Conservation (phyloP, 2,113 vertebrate genomes). For the Sminthopsis crassicaudata region DNA sequence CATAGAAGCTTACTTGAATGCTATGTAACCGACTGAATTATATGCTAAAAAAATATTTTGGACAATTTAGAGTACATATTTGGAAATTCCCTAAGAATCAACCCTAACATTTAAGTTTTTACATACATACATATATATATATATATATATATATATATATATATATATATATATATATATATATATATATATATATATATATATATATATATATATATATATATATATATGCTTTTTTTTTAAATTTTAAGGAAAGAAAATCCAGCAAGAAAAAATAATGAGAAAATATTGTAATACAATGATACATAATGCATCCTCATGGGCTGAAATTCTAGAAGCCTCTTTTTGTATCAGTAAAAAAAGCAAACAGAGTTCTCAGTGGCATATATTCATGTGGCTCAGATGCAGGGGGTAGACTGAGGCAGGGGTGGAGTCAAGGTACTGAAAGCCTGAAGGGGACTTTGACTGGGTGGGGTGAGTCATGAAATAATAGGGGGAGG, state of each 20-base stretch:
- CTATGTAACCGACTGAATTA: neutral
- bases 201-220: too few species aligned
- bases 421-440: too few species aligned
- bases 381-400: too few species aligned
- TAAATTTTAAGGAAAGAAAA: neutral
- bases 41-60: neutral
- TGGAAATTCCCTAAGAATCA: neutral
- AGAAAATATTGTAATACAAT: neutral
- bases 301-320: neutral
- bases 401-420: too few species aligned
- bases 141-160: too few species aligned
- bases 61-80: neutral
- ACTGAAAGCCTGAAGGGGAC: too few species aligned
- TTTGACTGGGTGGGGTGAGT: too few species aligned
- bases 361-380: too few species aligned
- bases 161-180: too few species aligned
- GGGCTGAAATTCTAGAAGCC: neutral
- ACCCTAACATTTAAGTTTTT: neutral
- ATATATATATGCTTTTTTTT: neutral
- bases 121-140: too few species aligned
- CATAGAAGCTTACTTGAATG: neutral
- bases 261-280: neutral
- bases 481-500: too few species aligned
- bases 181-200: too few species aligned
- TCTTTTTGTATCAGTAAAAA: neutral